Conservation (phyloP, 2,113 vertebrate genomes). For the Arothron firmamentum region DNA sequence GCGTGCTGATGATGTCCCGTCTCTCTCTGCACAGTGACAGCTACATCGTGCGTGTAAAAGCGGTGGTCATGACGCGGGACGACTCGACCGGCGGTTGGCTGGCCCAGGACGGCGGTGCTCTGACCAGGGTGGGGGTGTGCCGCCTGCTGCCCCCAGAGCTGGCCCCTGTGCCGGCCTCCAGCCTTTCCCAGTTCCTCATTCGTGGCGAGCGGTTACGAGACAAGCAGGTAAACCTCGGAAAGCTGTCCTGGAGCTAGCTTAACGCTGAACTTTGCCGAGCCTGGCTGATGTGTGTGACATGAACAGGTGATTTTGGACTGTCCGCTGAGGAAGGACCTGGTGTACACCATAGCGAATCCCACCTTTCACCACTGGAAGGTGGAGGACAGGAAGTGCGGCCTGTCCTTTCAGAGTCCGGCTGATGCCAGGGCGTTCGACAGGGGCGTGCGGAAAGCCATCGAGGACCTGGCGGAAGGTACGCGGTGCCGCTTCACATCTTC, state of each 20-base stretch:
- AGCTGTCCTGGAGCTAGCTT: not conserved
- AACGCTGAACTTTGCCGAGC: not conserved
- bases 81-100: constrained; percentile 99
- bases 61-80: constrained; percentile 99
- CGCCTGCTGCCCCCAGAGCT: constrained; percentile 86
- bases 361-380: constrained; percentile 99
- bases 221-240: constrained; percentile 83
- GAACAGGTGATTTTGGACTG: constrained; percentile 94
- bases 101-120: constrained; percentile 95
- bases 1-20: not conserved
- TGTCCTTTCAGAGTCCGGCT: constrained; percentile 96
- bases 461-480: constrained; percentile 96
- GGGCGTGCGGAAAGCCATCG: constrained; percentile 95
- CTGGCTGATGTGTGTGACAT: constrained; percentile 3
- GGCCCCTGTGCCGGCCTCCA: constrained; percentile 45
- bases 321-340: constrained; percentile 92
- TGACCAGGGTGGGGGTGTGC: constrained; percentile 96
- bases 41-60: constrained; percentile 99
- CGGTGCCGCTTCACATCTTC: not conserved
- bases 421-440: constrained; percentile 96
- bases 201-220: constrained; percentile 94
- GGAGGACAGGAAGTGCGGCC: constrained; percentile 91
- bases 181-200: constrained; percentile 91
- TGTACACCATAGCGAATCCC: constrained; percentile 98
- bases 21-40: constrained; percentile 84